Evolutionary conservation across 2,797 vertebrate species (phyloP).

Genomic region (Argya squamiceps): DNA sequence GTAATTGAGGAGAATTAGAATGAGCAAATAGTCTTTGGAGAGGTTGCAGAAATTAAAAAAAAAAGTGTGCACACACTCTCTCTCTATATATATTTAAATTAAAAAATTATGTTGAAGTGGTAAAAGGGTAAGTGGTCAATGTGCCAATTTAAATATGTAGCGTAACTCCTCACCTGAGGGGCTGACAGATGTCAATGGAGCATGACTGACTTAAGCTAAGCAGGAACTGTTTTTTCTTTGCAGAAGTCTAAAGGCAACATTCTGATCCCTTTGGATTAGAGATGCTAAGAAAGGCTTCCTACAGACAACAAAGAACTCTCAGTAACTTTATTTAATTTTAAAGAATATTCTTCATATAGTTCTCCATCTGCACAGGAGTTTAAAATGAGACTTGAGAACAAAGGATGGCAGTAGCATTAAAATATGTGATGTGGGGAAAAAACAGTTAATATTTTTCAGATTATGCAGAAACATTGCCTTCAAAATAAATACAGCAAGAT

Average conservation of each 20-base stretch:
- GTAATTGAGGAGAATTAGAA: not conserved
- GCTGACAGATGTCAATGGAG: not conserved
- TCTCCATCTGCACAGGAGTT: not conserved
- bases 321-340: not conserved
- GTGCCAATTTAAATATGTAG: not conserved
- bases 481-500: not conserved
- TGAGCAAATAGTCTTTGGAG: not conserved
- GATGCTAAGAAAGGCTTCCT: not conserved
- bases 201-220: not conserved
- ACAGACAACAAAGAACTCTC: not conserved
- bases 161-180: not conserved
- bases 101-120: not conserved
- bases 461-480: not conserved
- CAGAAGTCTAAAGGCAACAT: not conserved
- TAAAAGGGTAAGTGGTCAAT: not conserved
- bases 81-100: not conserved
- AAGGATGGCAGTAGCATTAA: not conserved
- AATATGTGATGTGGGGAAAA: not conserved
- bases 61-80: rapidly evolving
- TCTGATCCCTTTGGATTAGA: not conserved
- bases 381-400: not conserved
- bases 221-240: not conserved
- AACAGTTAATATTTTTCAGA: not conserved
- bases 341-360: not conserved
- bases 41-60: not conserved